phyloP scores from a whole-genome alignment of 64 coral and sea anemone species.

The Stylophora pistillata region DNA sequence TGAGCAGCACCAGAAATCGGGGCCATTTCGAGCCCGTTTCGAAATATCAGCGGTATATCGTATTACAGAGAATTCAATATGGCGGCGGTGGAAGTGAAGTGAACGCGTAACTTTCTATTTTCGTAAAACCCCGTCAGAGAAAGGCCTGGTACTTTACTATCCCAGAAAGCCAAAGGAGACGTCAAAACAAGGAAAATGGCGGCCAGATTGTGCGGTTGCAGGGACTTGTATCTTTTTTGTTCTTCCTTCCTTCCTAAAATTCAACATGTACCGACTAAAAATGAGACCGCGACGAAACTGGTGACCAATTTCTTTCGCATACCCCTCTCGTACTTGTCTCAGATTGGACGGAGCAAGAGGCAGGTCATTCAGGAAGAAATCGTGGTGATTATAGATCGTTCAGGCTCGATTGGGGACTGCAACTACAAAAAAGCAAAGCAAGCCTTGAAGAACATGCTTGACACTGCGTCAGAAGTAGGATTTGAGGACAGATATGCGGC shows the following conservation, averaged over 20 bases:
- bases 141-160: too few relatives aligned
- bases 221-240: too few relatives aligned
- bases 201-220: too few relatives aligned
- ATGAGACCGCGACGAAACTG: conserved; percentile 16
- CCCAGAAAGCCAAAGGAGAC: too few relatives aligned
- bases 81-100: too few relatives aligned
- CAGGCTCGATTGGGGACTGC: neutral
- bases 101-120: too few relatives aligned
- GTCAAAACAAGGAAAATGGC: too few relatives aligned
- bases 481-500: conserved; percentile 33
- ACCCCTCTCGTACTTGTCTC: neutral
- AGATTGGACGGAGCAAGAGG: neutral
- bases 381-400: conserved; percentile 45
- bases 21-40: too few relatives aligned
- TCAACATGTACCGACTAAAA: conserved; percentile 9
- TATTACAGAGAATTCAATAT: too few relatives aligned
- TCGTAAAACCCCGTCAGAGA: too few relatives aligned
- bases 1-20: too few relatives aligned
- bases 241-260: neutral
- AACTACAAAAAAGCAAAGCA: conserved; percentile 19
- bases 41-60: too few relatives aligned
- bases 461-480: neutral
- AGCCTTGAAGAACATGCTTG: conserved; percentile 1
- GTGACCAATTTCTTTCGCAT: neutral
- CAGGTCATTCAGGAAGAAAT: conserved; percentile 1